Conservation (phyloP, 1,140 invertebrate species). For the Drosophila simulans region DNA sequence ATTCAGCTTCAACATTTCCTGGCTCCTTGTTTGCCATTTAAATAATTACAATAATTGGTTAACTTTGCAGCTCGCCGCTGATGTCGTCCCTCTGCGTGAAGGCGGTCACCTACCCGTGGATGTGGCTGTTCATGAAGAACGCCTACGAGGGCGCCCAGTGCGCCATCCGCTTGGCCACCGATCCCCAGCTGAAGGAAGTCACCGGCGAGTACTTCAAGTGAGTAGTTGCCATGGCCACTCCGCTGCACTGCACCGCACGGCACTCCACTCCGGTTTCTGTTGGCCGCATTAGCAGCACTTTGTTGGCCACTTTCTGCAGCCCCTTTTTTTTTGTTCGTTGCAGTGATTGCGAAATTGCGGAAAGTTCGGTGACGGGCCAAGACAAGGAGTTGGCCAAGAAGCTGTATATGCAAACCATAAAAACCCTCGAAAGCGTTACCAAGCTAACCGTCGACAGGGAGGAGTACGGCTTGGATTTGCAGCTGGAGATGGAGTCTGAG, state of each 20-base stretch:
- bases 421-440: constrained; percentile 74
- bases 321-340: constrained; percentile 37
- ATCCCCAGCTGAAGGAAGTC: constrained; percentile 86
- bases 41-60: constrained; percentile 59
- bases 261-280: constrained; percentile 19
- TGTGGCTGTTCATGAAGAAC: constrained; percentile 89
- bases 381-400: constrained; percentile 86
- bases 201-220: constrained; percentile 89
- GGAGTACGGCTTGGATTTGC: constrained; percentile 42
- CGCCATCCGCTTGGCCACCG: constrained; percentile 87
- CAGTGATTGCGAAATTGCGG: constrained; percentile 86
- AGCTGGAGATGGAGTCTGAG: constrained; percentile 20
- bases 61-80: constrained; percentile 84
- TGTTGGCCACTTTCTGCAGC: constrained; percentile 40
- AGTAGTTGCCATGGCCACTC: constrained; percentile 61
- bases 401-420: constrained; percentile 85
- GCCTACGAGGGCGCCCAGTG: constrained; percentile 89
- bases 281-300: constrained; percentile 62
- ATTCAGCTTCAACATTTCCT: neutral
- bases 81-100: constrained; percentile 85
- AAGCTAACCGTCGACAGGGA: constrained; percentile 78
- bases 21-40: constrained; percentile 34
- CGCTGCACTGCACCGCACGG: constrained; percentile 2
- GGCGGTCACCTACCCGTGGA: constrained; percentile 87
- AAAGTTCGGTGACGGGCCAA: constrained; percentile 85